Evolutionary conservation across 2,113 vertebrate genomes (phyloP).

Genomic region (Rhegmatorhina hoffmannsi): DNA sequence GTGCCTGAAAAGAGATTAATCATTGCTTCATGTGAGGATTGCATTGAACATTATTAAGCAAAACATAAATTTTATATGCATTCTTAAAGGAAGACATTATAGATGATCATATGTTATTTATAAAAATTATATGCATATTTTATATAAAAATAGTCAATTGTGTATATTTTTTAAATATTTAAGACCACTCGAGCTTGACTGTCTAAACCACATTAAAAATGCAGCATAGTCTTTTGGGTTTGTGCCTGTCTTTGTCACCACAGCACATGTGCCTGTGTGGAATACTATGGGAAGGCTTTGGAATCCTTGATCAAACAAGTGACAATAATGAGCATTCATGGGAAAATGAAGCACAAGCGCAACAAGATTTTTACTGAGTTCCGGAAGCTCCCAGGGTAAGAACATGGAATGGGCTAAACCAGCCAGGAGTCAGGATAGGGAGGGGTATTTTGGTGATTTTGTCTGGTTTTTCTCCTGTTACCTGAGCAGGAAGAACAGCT

Average conservation of each 20-base stretch:
- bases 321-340: slow-evolving; percentile 87
- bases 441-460: background rate
- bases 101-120: background rate
- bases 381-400: slow-evolving; percentile 84
- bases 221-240: background rate
- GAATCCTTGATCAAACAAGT: slow-evolving; percentile 84
- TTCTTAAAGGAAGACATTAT: background rate
- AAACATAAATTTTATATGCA: background rate
- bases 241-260: background rate
- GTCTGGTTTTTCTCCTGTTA: background rate
- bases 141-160: background rate
- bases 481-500: background rate
- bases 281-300: slow-evolving; percentile 92
- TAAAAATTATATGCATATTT: background rate
- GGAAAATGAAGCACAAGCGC: slow-evolving; percentile 95
- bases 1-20: background rate
- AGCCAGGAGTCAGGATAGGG: background rate
- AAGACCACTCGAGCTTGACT: background rate
- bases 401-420: accelerated
- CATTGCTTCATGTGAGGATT: background rate
- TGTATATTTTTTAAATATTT: background rate
- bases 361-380: slow-evolving; percentile 92
- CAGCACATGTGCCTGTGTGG: slow-evolving; percentile 95
- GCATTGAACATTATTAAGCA: background rate
- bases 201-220: background rate